Evolutionary conservation across 2,797 vertebrate species (phyloP).

Genomic region (Mycteria americana): DNA sequence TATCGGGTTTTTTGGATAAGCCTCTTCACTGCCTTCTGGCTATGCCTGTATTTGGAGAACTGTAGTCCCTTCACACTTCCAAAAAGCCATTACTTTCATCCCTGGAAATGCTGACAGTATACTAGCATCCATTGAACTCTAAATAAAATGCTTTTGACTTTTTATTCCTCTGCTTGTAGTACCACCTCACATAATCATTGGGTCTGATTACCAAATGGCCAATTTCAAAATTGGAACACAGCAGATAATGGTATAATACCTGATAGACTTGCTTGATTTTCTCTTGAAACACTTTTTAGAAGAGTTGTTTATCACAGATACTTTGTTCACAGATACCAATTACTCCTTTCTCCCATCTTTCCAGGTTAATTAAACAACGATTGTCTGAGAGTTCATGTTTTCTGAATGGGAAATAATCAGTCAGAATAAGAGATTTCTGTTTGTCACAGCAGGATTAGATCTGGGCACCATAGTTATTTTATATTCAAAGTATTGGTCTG

Average conservation of each 20-base stretch:
- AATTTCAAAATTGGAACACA: neutral
- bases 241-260: neutral
- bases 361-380: neutral
- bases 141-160: neutral
- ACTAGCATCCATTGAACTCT: neutral
- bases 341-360: neutral
- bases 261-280: neutral
- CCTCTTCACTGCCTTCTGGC: neutral
- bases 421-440: neutral
- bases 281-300: neutral
- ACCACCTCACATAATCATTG: neutral
- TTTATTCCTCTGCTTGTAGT: neutral
- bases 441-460: neutral
- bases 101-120: neutral
- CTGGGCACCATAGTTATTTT: neutral
- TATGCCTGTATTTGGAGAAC: neutral
- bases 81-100: neutral
- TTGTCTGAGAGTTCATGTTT: neutral
- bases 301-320: neutral
- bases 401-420: neutral
- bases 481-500: neutral
- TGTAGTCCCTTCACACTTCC: neutral
- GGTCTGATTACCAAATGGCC: neutral
- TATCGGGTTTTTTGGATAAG: fast-evolving
- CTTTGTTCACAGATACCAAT: neutral